Base-by-base conservation (phyloP, 2,888 invertebrate genomes). In the Acanthosoma haemorrhoidale region DNA sequence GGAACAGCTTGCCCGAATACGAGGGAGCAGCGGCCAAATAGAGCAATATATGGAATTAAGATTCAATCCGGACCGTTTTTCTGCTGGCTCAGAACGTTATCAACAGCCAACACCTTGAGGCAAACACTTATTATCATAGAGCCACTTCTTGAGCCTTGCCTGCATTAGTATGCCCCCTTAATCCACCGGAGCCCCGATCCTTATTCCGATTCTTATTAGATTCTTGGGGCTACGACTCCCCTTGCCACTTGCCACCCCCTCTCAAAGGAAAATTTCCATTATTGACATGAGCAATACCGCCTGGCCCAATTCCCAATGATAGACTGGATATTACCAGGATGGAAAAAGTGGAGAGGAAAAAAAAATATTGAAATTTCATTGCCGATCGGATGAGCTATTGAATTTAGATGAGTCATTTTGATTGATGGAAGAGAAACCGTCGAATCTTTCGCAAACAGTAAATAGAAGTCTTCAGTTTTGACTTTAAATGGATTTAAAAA, bases 181-280 rank as follows among this genome's bases (percentile, higher is more conserved):
- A 51, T 51, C 51, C 51, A 51, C 43, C 43, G 18, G n/a, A n/a
- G n/a, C 5, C 43, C 21, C 2, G 25, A 9, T 51, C 61, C 34
- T 61, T 61, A 61, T 61, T 61, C 61, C 61, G 36, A 34, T 34
- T 38, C 61, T 34, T 61, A 61, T 61, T 61, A 61, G 61, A 61
- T 61, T 61, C 61, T 36, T 34, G 18, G n/a, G 21, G 4, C 18
- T 25, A 25, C 25, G n/a, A n/a, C n/a, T n/a, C n/a, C n/a, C n/a
- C n/a, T n/a, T n/a, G n/a, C n/a, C n/a, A n/a, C 41, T 41, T 15
- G 41, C 5, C 31, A 36, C 21, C 38, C 61, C 21, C 34, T 13
- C 21, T 21, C 61, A 61, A 61, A 61, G 61, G 34, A 25, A 61
- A 61, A 61, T 61, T 61, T 61, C 61, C 61, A 61, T 61, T 61